Base-by-base conservation (phyloP, 2,797 vertebrate species). In the Lateolabrax maculatus region DNA sequence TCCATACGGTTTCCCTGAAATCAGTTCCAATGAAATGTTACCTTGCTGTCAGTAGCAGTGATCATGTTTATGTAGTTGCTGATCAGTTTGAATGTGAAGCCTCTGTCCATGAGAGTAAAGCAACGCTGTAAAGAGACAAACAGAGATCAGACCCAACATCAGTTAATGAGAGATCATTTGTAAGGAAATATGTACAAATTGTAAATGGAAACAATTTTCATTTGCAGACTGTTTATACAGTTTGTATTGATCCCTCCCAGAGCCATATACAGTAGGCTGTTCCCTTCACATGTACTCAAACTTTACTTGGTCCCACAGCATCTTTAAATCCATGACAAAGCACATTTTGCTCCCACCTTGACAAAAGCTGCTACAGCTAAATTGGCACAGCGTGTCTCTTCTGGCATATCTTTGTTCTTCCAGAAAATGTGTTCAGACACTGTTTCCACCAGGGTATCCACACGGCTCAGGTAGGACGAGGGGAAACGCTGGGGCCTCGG, bases 31-130 rank as follows among this genome's bases (percentile, higher is more conserved):
- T 44, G 0, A 31, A 10, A 12, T 6, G 7, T 64, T 95, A 99
- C 98, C 97, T 99, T 99, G 93, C 94, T 93, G 61, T 99, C 98
- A n/a, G 95, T 95, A 3, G 96, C 93, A 43, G 97, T 96, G 92
- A 99, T 98, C 95, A 97, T 98, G 92, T 97, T 98, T 80, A 98
- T 93, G 44, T 99, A 99, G 89, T 94, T 97, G 93, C 97, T 99
- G 64, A 99, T 96, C 84, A 98, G 92, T 90, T 95, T 98, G 92
- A 99, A 99, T 77, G 97, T 96, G 91, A 98, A 97, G 70, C 98
- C 98, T 93, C 98, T 92, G 90, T 99, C 98, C 98, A 99, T 97
- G 85, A 99, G 96, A 0, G 98, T 98, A 73, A 99, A 98, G 85
- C 98, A 99, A 55, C 96, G 97, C 98, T 99, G 89, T 60, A 68